Evolutionary conservation across 2,888 invertebrate genomes (phyloP), one percentile per base, ranked within the genome.

Genomic region (Melanargia galathea): DNA sequence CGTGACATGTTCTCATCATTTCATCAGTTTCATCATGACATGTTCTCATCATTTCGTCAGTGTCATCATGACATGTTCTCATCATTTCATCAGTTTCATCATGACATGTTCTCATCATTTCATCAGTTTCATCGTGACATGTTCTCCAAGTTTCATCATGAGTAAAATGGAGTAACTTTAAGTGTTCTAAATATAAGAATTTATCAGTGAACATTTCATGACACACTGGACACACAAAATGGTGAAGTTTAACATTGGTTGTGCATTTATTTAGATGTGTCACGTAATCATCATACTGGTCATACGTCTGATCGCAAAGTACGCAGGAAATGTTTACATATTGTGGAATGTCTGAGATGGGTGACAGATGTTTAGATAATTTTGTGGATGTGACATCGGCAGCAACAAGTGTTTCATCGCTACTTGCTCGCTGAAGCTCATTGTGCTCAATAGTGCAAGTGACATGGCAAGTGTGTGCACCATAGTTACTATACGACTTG

Each of bases 151-250:
- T 69, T 45, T 76, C 74, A 51, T 71, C 72, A 38, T 71, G 71
- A 24, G 61, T 80, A 59, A 84, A 84, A 71, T 87, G 87, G 43
- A 75, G 71, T 18, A 80, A 69, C 75, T 85, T 88, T 60, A 90
- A 77, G 70, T 91, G 91, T 64, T 87, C 82, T 57, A 91, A 79
- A 67, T 87, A 90, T 13, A 72, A 71, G 38, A 81, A 67, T 73
- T 90, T 90, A 33, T 85, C 83, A 52, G 83, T 82, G 67, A 83
- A 84, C 74, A 90, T 87, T 68, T 90, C 91, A 77, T 91, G 91
- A 66, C 91, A 91, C 1, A 88, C 77, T 0, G 91, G 88, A 68
- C 91, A 91, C 5, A 90, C 91, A 73, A 78, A 87, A 67, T 90
- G 89, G 62, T 88, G 90, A 48, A 91, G 75, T 71, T 90, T 90